Evolutionary conservation across 2,888 invertebrate species (phyloP).

Genomic region (Mystacides longicornis): DNA sequence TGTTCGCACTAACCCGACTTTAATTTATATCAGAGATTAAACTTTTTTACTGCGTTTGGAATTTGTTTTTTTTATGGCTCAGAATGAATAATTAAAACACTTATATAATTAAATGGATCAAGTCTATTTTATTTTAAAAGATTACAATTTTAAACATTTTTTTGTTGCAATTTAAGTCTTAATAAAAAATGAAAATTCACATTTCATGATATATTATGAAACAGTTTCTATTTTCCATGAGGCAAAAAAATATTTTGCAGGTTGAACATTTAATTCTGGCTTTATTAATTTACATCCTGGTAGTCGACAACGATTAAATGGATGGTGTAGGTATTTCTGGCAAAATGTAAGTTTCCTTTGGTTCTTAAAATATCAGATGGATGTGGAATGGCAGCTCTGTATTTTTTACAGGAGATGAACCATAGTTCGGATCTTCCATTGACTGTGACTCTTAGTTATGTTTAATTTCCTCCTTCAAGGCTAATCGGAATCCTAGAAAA

Average conservation of each 20-base stretch:
- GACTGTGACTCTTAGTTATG: too few relatives aligned
- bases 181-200: not conserved
- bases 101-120: not conserved
- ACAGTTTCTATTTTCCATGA: not conserved
- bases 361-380: not conserved
- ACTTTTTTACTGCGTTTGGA: not conserved
- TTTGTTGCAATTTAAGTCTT: too few relatives aligned
- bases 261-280: not conserved
- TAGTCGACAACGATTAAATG: not conserved
- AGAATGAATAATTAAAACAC: not conserved
- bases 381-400: not conserved
- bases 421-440: too few relatives aligned
- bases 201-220: slow-evolving; percentile 2
- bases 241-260: not conserved
- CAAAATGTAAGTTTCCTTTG: not conserved
- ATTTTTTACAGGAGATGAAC: too few relatives aligned
- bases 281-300: slow-evolving; percentile 2
- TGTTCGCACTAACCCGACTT: too few relatives aligned
- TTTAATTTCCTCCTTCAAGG: too few relatives aligned
- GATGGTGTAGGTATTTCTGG: slow-evolving; percentile 3
- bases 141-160: not conserved
- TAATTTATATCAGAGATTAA: too few relatives aligned
- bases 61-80: not conserved
- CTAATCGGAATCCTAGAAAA: too few relatives aligned
- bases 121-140: not conserved